Evolutionary conservation across 2,113 vertebrate genomes (phyloP).

Genomic region (Aptenodytes forsteri): DNA sequence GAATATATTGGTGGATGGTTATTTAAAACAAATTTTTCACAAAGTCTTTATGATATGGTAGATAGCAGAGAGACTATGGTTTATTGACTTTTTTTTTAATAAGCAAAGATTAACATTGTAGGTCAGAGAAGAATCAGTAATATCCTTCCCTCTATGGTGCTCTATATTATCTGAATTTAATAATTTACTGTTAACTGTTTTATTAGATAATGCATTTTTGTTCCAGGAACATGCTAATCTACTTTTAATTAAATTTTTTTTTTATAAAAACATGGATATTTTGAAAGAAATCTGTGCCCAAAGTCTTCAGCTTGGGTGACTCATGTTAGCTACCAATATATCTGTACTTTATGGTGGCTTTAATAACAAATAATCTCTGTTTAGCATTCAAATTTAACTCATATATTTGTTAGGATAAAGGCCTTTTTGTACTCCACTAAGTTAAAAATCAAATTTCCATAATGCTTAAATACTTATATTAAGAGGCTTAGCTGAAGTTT

Average conservation of each 20-base stretch:
- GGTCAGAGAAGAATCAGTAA: neutral
- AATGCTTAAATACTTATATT: neutral
- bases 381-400: neutral
- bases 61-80: neutral
- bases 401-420: neutral
- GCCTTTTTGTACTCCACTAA: neutral
- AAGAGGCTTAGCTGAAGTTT: slow-evolving; percentile 22
- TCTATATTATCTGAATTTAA: neutral
- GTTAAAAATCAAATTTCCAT: slow-evolving; percentile 8
- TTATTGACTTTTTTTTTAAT: neutral
- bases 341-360: neutral
- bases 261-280: neutral
- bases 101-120: neutral
- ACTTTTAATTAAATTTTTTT: neutral
- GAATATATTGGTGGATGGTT: neutral
- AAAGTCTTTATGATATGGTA: neutral
- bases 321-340: neutral
- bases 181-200: neutral
- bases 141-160: neutral
- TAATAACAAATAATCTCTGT: neutral
- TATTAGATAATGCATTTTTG: neutral
- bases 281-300: neutral
- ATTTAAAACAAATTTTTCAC: neutral
- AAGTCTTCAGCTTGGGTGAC: neutral
- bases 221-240: neutral